A percentile compares a stretch with the other conserved stretches of the same genome.
Conservation (phyloP, 2,888 invertebrate species). For the Dryobotodes eremita region DNA sequence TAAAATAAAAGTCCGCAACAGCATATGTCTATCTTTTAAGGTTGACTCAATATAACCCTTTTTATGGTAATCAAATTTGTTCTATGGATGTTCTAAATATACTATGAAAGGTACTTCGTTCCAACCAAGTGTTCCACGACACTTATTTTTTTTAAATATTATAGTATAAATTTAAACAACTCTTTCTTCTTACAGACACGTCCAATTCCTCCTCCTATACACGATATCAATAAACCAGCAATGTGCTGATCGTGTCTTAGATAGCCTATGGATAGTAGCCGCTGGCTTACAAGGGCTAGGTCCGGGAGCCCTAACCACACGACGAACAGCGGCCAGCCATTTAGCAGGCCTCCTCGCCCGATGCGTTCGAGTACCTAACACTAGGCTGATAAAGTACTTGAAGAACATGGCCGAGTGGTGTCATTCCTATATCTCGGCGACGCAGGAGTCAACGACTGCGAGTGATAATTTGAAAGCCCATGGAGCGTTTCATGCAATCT, state of each 20-base stretch:
- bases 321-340: conserved; percentile 85
- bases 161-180: no score
- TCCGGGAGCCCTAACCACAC: conserved; percentile 82
- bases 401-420: conserved; percentile 95
- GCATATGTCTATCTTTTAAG: no score
- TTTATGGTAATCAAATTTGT: no score
- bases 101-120: no score
- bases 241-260: conserved; percentile 83
- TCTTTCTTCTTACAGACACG: conserved; percentile 78
- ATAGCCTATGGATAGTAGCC: conserved; percentile 84
- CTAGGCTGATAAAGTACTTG: conserved; percentile 86
- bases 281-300: conserved; percentile 83
- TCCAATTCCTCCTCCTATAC: conserved; percentile 88
- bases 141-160: no score
- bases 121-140: no score
- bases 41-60: no score
- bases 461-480: conserved; percentile 92
- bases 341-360: conserved; percentile 86
- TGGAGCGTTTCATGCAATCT: conserved; percentile 97
- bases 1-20: no score
- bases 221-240: conserved; percentile 88
- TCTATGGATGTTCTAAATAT: no score
- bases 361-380: conserved; percentile 84
- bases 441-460: conserved; percentile 89
- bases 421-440: conserved; percentile 94